phyloP scores from a whole-genome alignment of 2,797 vertebrate species.

The Gymnocypris eckloni region DNA sequence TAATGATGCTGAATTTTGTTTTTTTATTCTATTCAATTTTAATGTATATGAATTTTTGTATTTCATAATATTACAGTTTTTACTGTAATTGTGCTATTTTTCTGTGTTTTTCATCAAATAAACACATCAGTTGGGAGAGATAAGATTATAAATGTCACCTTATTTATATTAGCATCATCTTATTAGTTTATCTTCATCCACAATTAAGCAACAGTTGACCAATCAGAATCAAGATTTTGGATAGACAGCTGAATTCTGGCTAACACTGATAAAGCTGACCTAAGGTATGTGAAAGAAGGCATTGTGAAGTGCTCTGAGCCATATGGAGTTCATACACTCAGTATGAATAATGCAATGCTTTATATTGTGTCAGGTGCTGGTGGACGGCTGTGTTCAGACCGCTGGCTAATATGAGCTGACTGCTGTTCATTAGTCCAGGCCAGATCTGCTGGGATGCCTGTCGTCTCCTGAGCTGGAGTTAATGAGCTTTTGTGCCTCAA shows the following conservation, averaged over 20 bases:
- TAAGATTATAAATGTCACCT: not conserved
- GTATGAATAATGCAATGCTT: conserved; percentile 11
- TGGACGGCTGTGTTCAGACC: not conserved
- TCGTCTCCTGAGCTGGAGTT: conserved; percentile 32
- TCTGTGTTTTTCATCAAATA: not conserved
- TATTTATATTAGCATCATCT: not conserved
- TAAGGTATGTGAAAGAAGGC: not conserved
- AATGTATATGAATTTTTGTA: not conserved
- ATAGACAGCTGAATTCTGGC: not conserved
- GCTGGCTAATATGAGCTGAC: conserved; percentile 32
- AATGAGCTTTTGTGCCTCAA: conserved; percentile 39
- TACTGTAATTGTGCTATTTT: not conserved
- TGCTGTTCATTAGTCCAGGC: conserved; percentile 36
- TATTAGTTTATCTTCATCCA: not conserved
- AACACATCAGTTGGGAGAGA: not conserved
- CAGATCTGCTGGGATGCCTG: conserved; percentile 26
- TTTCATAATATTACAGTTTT: not conserved
- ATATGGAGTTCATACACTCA: not conserved
- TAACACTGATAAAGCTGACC: not conserved
- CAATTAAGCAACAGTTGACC: not conserved
- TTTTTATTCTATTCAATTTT: not conserved
- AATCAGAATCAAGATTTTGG: not conserved
- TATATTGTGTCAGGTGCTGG: not conserved
- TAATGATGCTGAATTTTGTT: too few relatives aligned
- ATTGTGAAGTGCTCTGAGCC: conserved; percentile 1